Percentiles rank a stretch among this genome's conserved stretches.
Evolutionary conservation across 2,888 invertebrate genomes (phyloP).

Genomic region (Drosophila prolongata): DNA sequence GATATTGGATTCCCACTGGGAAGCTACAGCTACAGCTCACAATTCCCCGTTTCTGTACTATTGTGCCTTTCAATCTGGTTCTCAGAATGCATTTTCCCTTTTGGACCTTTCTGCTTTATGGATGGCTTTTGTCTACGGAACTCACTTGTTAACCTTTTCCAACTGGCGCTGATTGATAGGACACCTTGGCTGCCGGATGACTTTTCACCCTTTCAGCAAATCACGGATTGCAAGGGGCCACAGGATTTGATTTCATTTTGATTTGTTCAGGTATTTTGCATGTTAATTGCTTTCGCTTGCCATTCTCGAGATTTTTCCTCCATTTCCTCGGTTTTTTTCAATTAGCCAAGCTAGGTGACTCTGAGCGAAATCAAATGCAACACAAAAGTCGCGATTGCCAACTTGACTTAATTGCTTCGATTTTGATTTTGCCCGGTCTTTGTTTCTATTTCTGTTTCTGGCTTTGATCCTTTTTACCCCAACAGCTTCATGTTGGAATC

Average conservation of each 20-base stretch:
- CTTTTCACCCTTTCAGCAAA: background rate
- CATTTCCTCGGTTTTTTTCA: slow-evolving; percentile 28
- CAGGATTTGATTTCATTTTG: slow-evolving; percentile 57
- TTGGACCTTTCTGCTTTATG: slow-evolving; percentile 17
- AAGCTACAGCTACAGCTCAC: background rate
- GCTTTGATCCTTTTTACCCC: background rate
- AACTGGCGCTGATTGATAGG: slow-evolving; percentile 37
- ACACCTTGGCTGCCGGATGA: background rate
- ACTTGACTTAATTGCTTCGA: slow-evolving; percentile 63
- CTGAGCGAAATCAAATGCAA: slow-evolving; percentile 40
- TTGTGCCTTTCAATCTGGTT: background rate
- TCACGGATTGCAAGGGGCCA: slow-evolving; percentile 21
- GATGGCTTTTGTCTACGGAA: slow-evolving; percentile 34
- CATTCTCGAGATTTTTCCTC: slow-evolving; percentile 16
- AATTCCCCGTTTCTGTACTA: background rate
- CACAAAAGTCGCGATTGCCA: slow-evolving; percentile 19
- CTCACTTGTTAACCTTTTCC: slow-evolving; percentile 32
- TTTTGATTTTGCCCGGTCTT: slow-evolving; percentile 29
- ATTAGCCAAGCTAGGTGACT: slow-evolving; percentile 18
- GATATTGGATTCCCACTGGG: background rate
- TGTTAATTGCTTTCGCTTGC: slow-evolving; percentile 73
- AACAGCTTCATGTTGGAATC: background rate
- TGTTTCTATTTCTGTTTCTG: slow-evolving; percentile 3
- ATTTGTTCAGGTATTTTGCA: slow-evolving; percentile 72
- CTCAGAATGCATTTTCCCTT: background rate